Percentiles rank a stretch among this genome's conserved stretches.
phyloP scores from a whole-genome alignment of 2,797 vertebrate species.

The Neoniphon sammara region DNA sequence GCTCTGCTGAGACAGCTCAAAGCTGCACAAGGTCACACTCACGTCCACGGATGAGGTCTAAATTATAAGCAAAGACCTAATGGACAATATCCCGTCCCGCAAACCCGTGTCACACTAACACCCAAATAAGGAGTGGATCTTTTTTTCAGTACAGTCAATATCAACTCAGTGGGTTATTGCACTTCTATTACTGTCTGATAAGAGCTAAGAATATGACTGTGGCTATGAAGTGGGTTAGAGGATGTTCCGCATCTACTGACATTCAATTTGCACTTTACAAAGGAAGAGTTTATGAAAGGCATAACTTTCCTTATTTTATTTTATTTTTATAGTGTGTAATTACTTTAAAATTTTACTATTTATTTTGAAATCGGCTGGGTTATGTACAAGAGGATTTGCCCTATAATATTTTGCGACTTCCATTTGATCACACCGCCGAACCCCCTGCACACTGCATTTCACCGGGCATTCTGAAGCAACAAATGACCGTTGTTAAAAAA shows the following conservation, averaged over 20 bases:
- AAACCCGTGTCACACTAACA: background rate
- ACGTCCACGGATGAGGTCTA: constrained; percentile 39
- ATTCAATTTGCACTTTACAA: constrained; percentile 33
- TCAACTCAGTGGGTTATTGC: background rate
- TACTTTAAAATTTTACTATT: too few species aligned
- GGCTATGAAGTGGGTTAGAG: constrained; percentile 11
- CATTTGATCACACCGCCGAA: too few species aligned
- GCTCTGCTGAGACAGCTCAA: constrained; percentile 79
- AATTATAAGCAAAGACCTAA: constrained; percentile 60
- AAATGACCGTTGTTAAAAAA: too few species aligned
- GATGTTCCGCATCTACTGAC: constrained; percentile 20
- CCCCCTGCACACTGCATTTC: too few species aligned
- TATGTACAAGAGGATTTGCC: too few species aligned
- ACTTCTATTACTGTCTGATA: constrained; percentile 5
- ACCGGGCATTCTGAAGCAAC: too few species aligned
- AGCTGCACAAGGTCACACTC: constrained; percentile 76
- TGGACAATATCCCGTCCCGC: constrained; percentile 30
- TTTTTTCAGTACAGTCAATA: background rate
- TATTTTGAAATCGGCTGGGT: too few species aligned
- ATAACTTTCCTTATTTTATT: constrained; percentile 1
- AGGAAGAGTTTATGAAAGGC: background rate
- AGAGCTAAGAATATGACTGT: constrained; percentile 2
- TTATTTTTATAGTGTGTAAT: too few species aligned
- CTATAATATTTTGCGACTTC: too few species aligned
- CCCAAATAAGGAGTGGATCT: background rate